Base-by-base conservation (phyloP, 1,140 invertebrate species). In the Scaptomyza pallida region DNA sequence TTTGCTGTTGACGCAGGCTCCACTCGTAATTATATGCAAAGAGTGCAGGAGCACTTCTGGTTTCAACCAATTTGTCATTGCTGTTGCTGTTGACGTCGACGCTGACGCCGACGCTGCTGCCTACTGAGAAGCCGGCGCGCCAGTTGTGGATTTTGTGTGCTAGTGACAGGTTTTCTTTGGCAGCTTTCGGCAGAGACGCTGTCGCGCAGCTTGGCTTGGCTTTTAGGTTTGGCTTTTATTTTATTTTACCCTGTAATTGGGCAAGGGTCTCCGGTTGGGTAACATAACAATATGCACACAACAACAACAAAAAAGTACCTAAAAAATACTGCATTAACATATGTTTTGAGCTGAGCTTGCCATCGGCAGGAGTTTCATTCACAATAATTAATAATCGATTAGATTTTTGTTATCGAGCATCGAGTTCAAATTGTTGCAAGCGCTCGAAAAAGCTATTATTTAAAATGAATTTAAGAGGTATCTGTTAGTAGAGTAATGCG, bases 141-240 rank as follows among this genome's bases (percentile, higher is more conserved):
- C 23, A 59, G 15, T 51, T 52, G 55, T 51, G 37, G 64, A 35
- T 50, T 59, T 71, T 70, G 48, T 70, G 48, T 51, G 68, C 57
- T 74, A 70, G 82, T 63, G 80, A 88, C 81, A 86, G 81, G 81
- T 85, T 85, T 85, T 78, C 60, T 72, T 72, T 54, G 40, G 60
- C n/a, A n/a, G n/a, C 50, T 56, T 44, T 26, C 40, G 19, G 41
- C 43, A 26, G 13, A 44, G 56, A 35, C 30, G 16, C 12, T 12
- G 51, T 21, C 33, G 33, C 33, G 33, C 33, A 68, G 55, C 37
- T n/a, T n/a, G 43, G 64, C 44, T 65, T 67, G 19, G 45, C 45
- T 67, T 67, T 68, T 68, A 68, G 35, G 37, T 63, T 62, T 52
- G 48, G 65, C 50, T 55, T 48, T 70, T 50, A 63, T 55, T 63